phyloP scores from a whole-genome alignment of 2,888 invertebrate species.

The Phaonia tiefii region DNA sequence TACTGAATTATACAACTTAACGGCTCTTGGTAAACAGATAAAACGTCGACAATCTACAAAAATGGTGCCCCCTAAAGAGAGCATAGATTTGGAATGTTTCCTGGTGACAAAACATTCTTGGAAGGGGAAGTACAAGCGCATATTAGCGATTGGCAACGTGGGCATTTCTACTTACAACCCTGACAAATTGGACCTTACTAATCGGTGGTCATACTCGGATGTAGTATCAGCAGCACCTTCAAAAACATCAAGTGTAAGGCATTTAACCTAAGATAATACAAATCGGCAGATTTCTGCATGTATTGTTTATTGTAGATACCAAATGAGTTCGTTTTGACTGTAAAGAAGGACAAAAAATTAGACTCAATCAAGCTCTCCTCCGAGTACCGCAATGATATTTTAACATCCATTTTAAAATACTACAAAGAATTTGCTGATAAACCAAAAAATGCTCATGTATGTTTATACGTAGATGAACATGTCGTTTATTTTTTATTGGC shows the following conservation, averaged over 20 bases:
- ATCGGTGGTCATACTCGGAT: conserved; percentile 94
- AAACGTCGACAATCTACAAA: conserved; percentile 19
- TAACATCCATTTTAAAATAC: conserved; percentile 94
- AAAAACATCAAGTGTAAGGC: conserved; percentile 81
- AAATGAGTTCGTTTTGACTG: conserved; percentile 89
- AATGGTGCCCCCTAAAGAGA: conserved; percentile 85
- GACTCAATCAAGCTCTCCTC: conserved; percentile 98
- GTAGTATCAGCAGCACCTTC: conserved; percentile 87
- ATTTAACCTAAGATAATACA: conserved; percentile 14
- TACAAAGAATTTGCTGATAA: conserved; percentile 90
- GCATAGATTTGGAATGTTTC: conserved; percentile 97
- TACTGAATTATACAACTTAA: conserved; percentile 40
- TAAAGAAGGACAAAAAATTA: conserved; percentile 93
- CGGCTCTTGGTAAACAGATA: conserved; percentile 37
- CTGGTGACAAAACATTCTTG: conserved; percentile 98
- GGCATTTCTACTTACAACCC: conserved; percentile 99
- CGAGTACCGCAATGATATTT: conserved; percentile 94
- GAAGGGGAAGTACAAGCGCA: conserved; percentile 99
- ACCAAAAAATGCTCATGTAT: conserved; percentile 88
- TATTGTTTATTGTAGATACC: conserved; percentile 77
- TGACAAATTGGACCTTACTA: conserved; percentile 93
- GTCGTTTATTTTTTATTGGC: background rate
- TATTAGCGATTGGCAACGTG: conserved; percentile 96
- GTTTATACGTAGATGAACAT: too few relatives aligned
- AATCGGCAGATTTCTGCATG: background rate